Evolutionary conservation across 2,797 vertebrate genomes (phyloP), one percentile per base, ranked within the genome.

Genomic region (Sardinella longiceps): DNA sequence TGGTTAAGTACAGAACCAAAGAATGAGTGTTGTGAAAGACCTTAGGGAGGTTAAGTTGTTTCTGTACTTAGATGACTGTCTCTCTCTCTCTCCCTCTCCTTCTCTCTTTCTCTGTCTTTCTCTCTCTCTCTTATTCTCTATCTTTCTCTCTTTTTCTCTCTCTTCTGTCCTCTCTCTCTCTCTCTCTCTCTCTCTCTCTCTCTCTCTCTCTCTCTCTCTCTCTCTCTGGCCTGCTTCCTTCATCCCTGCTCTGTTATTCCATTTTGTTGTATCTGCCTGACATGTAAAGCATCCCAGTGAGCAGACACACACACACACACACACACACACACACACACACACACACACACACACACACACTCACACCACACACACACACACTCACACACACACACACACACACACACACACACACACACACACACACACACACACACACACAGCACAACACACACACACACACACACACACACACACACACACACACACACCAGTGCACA

Each of bases 211-310:
- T n/a, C 53, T 56, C 3, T 56, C 18, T 63, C 20, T 23, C 53
- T 58, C 53, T n/a, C 20, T n/a, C 53, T 56, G 15, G 23, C 18
- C 28, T 28, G 5, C 30, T 70, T 14, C 10, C 12, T 6, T 6
- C 15, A 6, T 14, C 14, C 37, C 66, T 74, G 14, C 3, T 74
- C 66, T 74, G 66, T 74, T 74, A 74, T 74, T 74, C 66, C 66
- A 33, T 74, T 74, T 28, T 37, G 66, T 74, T 74, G 37, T 74
- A 74, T 30, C 39, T 74, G 30, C 66, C 66, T 74, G 66, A 74
- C 66, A 74, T 30, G 30, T 74, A 37, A 74, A 39, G 39, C 66
- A 74, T 74, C 66, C 66, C 66, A 74, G 14, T 74, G 66, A 74
- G n/a, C n/a, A n/a, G n/a, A n/a, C n/a, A n/a, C n/a, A n/a, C n/a